Percentiles rank a stretch among this genome's conserved stretches.
Conservation (phyloP, 2,113 vertebrate genomes). For the Plecotus auritus region DNA sequence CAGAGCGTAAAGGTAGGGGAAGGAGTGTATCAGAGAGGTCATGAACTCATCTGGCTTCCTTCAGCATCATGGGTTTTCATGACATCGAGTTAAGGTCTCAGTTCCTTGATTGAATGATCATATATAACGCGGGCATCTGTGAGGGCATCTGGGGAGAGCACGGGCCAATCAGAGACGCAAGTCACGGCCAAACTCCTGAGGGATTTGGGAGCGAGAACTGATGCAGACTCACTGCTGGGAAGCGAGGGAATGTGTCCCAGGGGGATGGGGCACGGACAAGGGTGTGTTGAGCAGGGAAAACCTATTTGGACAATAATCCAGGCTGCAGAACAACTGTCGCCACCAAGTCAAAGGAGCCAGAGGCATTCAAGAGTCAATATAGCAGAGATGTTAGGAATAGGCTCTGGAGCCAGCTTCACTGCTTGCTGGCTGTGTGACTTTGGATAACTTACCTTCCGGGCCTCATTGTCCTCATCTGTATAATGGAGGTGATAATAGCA, state of each 20-base stretch:
- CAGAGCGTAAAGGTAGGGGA: neutral
- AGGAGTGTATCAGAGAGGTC: neutral
- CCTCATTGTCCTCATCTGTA: neutral
- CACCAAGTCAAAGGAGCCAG: neutral
- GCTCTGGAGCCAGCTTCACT: neutral
- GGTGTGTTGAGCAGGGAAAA: neutral
- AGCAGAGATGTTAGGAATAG: neutral
- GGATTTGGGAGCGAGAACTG: neutral
- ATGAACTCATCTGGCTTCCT: no score
- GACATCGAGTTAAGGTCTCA: neutral
- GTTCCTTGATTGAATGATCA: neutral
- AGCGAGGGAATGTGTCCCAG: neutral
- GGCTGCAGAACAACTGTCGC: neutral
- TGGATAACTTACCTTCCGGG: neutral
- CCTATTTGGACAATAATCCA: neutral
- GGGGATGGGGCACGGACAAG: neutral
- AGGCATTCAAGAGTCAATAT: neutral
- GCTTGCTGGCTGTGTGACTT: neutral
- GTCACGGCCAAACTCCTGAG: neutral
- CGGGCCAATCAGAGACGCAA: neutral
- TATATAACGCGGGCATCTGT: no score
- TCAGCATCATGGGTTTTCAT: neutral
- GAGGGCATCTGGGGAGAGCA: neutral
- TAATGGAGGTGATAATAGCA: fast-evolving
- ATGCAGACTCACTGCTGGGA: neutral